Conservation (phyloP, 2,797 vertebrate species). For the Miopithecus talapoin region DNA sequence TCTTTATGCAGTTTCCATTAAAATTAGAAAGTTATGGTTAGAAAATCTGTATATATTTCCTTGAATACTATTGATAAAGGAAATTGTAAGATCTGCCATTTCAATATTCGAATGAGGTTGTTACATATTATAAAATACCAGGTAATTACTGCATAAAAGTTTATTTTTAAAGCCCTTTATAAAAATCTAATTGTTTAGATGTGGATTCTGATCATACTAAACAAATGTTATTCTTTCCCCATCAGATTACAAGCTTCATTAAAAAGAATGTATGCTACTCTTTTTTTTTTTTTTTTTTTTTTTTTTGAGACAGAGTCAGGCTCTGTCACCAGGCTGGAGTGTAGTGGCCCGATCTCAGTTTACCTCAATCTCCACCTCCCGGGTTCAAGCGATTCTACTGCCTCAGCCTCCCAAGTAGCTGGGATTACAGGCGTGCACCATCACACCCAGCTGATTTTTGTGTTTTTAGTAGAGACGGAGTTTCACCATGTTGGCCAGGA, state of each 20-base stretch:
- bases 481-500: not conserved
- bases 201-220: not conserved
- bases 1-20: constrained; percentile 22
- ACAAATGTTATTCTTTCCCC: not conserved
- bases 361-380: not conserved
- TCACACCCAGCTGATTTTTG: not conserved
- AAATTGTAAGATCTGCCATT: not conserved
- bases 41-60: not conserved
- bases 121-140: not conserved
- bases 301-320: not conserved
- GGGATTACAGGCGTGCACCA: not conserved
- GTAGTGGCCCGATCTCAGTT: rapidly evolving
- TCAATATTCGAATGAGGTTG: not conserved
- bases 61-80: not conserved
- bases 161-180: constrained; percentile 17
- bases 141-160: not conserved
- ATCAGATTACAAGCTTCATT: not conserved
- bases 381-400: not conserved
- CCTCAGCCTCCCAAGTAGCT: not conserved
- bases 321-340: not conserved
- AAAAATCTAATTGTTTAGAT: constrained; percentile 4
- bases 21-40: not conserved
- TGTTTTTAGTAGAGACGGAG: not conserved
- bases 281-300: not conserved
- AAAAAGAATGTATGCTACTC: not conserved